Percentiles rank a stretch among this genome's conserved stretches.
Evolutionary conservation across 2,113 vertebrate species (phyloP).

Genomic region (Brachirus orientalis): DNA sequence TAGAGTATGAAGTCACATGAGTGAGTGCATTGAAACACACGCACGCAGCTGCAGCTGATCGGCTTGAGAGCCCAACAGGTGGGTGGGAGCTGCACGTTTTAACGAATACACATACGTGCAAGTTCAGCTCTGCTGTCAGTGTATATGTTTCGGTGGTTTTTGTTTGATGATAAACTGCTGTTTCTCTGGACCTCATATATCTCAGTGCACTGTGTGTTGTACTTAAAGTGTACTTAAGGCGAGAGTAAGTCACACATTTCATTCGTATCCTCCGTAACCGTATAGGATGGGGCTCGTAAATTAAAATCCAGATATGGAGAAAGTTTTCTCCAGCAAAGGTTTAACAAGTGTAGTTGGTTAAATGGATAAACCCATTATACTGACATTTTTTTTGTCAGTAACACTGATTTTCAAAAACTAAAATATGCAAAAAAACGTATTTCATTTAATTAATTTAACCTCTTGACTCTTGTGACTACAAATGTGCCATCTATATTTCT

Average conservation of each 20-base stretch:
- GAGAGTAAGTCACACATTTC: slow-evolving; percentile 23
- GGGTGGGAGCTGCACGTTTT: slow-evolving; percentile 32
- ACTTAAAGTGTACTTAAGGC: slow-evolving; percentile 48
- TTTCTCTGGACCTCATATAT: slow-evolving; percentile 57
- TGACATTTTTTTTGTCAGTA: no score
- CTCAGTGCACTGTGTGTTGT: slow-evolving; percentile 50
- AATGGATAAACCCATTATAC: no score
- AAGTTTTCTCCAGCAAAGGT: no score
- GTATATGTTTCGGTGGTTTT: slow-evolving; percentile 60
- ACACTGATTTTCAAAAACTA: no score
- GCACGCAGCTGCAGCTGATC: slow-evolving; percentile 52
- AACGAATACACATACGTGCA: slow-evolving; percentile 17
- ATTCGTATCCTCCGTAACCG: slow-evolving; percentile 23
- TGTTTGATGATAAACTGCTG: slow-evolving; percentile 63
- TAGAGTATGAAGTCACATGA: neutral
- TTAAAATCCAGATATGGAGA: no score
- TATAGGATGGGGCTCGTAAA: slow-evolving; percentile 34
- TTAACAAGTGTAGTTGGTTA: no score
- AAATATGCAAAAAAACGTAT: no score
- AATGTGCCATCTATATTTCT: no score
- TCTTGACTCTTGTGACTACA: no score
- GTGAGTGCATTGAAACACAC: slow-evolving; percentile 40
- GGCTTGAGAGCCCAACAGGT: slow-evolving; percentile 43
- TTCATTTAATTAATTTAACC: no score
- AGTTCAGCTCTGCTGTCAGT: slow-evolving; percentile 58